Conservation (phyloP, 2,113 vertebrate genomes). For the Camarhynchus parvulus region DNA sequence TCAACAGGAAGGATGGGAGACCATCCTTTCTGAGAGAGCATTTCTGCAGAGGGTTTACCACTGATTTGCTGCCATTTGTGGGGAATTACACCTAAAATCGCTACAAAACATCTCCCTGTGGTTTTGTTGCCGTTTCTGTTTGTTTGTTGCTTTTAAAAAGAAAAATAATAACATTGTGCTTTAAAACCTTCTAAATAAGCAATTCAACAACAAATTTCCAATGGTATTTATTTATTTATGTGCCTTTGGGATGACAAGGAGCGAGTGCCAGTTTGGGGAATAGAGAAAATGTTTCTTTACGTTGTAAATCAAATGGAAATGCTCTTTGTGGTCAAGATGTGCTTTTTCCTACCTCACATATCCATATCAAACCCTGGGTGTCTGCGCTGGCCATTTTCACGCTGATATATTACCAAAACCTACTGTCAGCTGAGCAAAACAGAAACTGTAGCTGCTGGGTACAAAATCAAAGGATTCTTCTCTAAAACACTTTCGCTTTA, state of each 20-base stretch:
- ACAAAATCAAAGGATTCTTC: not conserved
- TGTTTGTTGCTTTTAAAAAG: not conserved
- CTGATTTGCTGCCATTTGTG: not conserved
- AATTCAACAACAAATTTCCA: not conserved
- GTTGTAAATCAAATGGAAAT: not conserved
- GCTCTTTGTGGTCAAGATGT: not conserved
- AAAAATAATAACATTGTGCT: fast-evolving
- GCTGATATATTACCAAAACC: not conserved
- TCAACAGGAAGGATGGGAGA: not conserved
- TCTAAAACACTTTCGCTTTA: not conserved
- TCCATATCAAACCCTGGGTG: fast-evolving
- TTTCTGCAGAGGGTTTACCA: not conserved
- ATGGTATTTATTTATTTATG: fast-evolving
- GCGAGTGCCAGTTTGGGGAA: not conserved
- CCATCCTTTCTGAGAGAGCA: not conserved
- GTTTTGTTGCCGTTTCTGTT: not conserved
- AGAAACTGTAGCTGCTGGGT: not conserved
- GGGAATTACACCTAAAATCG: not conserved
- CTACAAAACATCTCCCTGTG: not conserved
- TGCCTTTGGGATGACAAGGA: not conserved
- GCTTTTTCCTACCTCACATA: not conserved
- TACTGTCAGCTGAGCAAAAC: not conserved
- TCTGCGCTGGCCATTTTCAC: not conserved
- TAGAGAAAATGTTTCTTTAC: not conserved
- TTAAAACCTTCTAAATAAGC: not conserved